Evolutionary conservation across 2,888 invertebrate species (phyloP), one percentile per base, ranked within the genome.

Genomic region (Thymelicus lineola): DNA sequence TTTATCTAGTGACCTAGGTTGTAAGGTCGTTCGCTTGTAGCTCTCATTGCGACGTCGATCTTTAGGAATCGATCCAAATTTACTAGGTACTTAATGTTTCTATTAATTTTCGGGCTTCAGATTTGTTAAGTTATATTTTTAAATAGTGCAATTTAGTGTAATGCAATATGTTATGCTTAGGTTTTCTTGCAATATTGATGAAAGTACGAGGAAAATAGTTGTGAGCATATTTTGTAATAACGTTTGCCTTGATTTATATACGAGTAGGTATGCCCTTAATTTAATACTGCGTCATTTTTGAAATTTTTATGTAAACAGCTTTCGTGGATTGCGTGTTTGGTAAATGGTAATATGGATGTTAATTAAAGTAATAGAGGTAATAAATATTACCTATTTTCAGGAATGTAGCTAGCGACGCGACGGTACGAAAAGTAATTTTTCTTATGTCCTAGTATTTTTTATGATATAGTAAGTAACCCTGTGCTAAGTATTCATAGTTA

Each of bases 11-110:
- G 53, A 28, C 14, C 46, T 38, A 59, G 28, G 42, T 53, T 61
- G 60, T 68, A 68, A 62, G 68, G 68, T 68, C 68, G 45, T 55
- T 38, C 17, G 61, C 45, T 15, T 14, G 42, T 55, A 45, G 17
- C 14, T 50, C 35, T 17, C 7, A 48, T 66, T 58, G 66, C 66
- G 50, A 48, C 6, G 48, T 50, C 50, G 2, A 20, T 59, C n/a
- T 50, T 36, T 35, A 58, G 48, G 50, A 36, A 38, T 38, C 14
- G 50, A 38, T 59, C 20, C 48, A 38, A 48, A 38, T 28, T 9
- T 35, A 55, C 14, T 55, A 55, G 12, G 9, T 55, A 35, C 55
- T 20, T 20, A 55, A 55, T 35, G 28, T 35, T 14, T 35, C 14
- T 35, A 10, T 35, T 55, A 28, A 35, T 55, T 55, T 55, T 55